Conservation (phyloP, 2,797 vertebrate genomes). For the Rhincodon typus region DNA sequence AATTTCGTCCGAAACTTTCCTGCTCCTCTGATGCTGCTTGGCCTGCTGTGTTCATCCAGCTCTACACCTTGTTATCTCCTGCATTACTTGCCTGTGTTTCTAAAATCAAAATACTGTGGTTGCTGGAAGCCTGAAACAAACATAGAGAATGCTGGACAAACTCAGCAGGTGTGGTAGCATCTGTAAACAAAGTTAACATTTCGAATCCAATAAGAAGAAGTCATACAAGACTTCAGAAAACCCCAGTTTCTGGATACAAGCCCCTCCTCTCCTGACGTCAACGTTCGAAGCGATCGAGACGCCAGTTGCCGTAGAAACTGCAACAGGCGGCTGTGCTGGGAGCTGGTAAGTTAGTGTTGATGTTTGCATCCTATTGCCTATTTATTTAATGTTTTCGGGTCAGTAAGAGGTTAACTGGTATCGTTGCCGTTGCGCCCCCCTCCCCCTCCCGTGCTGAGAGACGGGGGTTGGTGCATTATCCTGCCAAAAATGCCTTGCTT, state of each 20-base stretch:
- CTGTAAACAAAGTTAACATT: no score
- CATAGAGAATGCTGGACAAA: no score
- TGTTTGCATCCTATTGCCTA: neutral
- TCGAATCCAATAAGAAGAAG: no score
- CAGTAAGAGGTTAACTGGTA: neutral
- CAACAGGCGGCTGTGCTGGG: neutral
- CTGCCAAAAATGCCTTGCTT: neutral
- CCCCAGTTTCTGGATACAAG: neutral
- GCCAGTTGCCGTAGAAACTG: slow-evolving; percentile 19
- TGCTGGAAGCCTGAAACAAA: no score
- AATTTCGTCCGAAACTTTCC: no score
- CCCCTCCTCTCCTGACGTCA: slow-evolving; percentile 14
- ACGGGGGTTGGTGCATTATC: neutral
- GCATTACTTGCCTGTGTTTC: no score
- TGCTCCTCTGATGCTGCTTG: no score
- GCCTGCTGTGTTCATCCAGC: no score
- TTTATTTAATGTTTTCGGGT: neutral
- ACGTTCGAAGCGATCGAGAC: neutral
- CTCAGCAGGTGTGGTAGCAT: no score
- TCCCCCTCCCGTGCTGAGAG: neutral
- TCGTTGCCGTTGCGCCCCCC: neutral
- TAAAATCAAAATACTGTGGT: no score
- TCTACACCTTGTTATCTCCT: no score
- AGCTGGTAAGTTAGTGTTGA: neutral
- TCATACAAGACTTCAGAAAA: neutral